Percentiles rank a stretch among this genome's conserved stretches.
phyloP scores from a whole-genome alignment of 64 coral and sea anemone species.

The Acropora yongei region DNA sequence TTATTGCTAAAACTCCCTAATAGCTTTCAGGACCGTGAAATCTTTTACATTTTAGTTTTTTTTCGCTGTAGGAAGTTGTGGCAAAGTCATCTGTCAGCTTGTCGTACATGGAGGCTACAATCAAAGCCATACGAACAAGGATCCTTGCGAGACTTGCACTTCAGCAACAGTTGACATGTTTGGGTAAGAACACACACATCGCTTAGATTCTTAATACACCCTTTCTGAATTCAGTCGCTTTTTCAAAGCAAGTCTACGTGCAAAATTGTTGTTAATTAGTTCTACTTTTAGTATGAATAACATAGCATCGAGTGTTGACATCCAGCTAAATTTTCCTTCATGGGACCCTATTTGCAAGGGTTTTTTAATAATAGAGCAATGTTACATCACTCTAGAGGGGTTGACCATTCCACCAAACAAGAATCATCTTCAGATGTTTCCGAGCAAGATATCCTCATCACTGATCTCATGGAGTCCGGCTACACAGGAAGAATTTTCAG shows the following conservation, averaged over 20 bases:
- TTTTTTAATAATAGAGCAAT: not conserved
- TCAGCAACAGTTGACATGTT: slow-evolving; percentile 80
- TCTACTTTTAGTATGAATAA: too few relatives aligned
- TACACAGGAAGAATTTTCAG: slow-evolving; percentile 38
- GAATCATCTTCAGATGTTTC: slow-evolving; percentile 37
- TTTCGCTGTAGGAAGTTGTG: slow-evolving; percentile 42
- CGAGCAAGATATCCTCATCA: slow-evolving; percentile 38
- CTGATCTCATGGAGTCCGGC: slow-evolving; percentile 22
- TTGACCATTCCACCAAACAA: slow-evolving; percentile 40
- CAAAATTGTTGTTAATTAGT: too few relatives aligned
- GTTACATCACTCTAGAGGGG: slow-evolving; percentile 21
- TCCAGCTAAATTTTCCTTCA: too few relatives aligned
- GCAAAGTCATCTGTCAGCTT: slow-evolving; percentile 81
- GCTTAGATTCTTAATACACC: too few relatives aligned
- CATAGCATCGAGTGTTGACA: too few relatives aligned
- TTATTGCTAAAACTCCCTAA: too few relatives aligned
- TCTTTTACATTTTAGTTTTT: not conserved
- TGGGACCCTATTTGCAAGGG: too few relatives aligned
- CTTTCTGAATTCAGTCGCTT: too few relatives aligned
- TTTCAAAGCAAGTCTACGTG: too few relatives aligned
- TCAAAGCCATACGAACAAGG: slow-evolving; percentile 84
- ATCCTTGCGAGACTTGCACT: slow-evolving; percentile 87
- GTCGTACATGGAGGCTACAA: slow-evolving; percentile 96
- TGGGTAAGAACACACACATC: slow-evolving; percentile 56
- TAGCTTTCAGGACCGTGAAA: not conserved